These are phyloP conservation scores for Hydrotaea diabolus DNA, from an alignment of 2,888 invertebrate genomes.

Conservation along the genomic window DNA sequence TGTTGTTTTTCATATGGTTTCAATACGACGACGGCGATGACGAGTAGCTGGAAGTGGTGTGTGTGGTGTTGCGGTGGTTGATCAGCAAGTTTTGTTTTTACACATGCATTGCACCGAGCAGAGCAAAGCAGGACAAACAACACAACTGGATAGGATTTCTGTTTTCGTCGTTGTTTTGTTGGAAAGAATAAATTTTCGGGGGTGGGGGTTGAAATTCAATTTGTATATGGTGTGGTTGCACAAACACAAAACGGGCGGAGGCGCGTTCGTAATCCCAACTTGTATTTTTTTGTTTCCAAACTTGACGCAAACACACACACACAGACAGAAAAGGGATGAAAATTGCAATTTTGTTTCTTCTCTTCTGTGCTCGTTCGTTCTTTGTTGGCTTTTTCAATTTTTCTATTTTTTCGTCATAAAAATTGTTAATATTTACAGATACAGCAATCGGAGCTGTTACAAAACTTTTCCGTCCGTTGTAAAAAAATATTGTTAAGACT, in stretches of 20 bases:
- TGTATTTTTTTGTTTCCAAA: constrained; percentile 8
- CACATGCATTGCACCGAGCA: neutral
- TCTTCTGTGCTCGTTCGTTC: neutral
- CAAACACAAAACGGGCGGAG: constrained; percentile 4
- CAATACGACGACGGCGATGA: neutral
- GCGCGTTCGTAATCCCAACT: neutral
- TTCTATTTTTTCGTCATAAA: neutral
- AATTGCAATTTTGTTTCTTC: neutral
- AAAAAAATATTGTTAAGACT: no score
- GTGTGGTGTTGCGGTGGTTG: constrained; percentile 29
- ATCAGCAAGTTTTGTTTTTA: constrained; percentile 22
- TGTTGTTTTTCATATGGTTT: constrained; percentile 37
- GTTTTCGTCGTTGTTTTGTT: constrained; percentile 13
- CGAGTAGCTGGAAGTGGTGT: constrained; percentile 40
- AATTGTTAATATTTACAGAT: neutral
- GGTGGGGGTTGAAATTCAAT: constrained; percentile 23
- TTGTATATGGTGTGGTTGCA: constrained; percentile 8
- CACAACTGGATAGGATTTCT: constrained; percentile 7
- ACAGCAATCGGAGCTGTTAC: no score
- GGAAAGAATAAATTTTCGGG: neutral
- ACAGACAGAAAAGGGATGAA: constrained; percentile 13
- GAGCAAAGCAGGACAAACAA: neutral
- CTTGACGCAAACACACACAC: neutral
- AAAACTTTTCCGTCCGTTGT: no score
- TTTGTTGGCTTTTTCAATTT: no score